phyloP scores from a whole-genome alignment of 2,113 vertebrate species.

The Ariopsis seemanni region DNA sequence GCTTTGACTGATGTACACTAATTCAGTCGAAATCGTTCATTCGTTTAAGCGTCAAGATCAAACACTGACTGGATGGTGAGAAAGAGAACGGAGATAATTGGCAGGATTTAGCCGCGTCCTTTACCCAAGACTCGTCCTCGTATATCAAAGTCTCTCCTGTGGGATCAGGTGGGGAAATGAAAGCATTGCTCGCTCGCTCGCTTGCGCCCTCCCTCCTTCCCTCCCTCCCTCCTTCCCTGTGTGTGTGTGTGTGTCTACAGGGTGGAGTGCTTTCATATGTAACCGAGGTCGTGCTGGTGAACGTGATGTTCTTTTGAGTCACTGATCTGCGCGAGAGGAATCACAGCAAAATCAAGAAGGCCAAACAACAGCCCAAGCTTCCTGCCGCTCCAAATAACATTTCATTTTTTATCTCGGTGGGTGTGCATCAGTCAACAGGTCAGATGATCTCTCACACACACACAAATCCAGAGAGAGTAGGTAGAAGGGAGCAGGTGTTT shows the following conservation, averaged over 20 bases:
- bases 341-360: background rate
- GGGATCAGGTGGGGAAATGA: conserved; percentile 14
- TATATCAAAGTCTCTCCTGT: background rate
- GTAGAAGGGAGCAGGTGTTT: background rate
- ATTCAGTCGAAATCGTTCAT: background rate
- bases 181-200: background rate
- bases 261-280: background rate
- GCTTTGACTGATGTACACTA: background rate
- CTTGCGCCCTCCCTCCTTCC: too few species aligned
- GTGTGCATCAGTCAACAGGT: background rate
- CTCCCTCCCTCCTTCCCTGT: background rate
- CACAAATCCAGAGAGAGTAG: background rate
- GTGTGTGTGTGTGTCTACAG: background rate
- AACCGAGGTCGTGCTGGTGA: background rate
- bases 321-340: background rate
- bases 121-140: conserved; percentile 1
- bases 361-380: background rate
- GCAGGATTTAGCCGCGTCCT: background rate
- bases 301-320: background rate
- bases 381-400: background rate
- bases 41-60: background rate
- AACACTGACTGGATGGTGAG: background rate
- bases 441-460: background rate
- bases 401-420: background rate
- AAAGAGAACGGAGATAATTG: background rate